Conservation (phyloP, 2,113 vertebrate species). For the Mesocricetus auratus region DNA sequence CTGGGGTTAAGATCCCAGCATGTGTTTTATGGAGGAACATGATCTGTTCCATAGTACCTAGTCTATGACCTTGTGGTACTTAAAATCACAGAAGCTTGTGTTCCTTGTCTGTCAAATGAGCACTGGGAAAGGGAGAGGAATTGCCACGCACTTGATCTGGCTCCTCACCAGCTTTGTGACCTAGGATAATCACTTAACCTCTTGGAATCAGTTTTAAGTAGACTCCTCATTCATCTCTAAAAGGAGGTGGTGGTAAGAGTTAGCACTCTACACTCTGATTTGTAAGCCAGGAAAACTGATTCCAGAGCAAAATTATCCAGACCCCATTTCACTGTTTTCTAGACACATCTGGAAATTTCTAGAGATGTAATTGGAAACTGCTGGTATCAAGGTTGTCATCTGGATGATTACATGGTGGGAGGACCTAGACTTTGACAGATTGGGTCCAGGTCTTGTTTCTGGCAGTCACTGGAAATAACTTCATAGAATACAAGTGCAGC, state of each 20-base stretch:
- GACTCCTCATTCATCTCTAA: background rate
- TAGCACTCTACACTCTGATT: background rate
- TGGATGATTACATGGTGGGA: background rate
- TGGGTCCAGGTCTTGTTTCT: background rate
- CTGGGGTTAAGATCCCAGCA: background rate
- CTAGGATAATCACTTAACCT: background rate
- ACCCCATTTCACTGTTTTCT: background rate
- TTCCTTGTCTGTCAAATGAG: background rate
- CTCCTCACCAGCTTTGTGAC: background rate
- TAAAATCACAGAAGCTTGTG: background rate
- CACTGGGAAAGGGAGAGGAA: background rate
- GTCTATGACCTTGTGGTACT: background rate
- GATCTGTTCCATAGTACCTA: background rate
- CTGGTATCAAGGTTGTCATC: background rate
- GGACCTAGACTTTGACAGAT: background rate
- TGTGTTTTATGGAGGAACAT: background rate
- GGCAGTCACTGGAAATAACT: background rate
- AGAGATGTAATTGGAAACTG: background rate
- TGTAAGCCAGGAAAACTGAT: background rate
- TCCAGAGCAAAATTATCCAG: background rate
- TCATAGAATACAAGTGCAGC: background rate
- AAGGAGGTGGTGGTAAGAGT: background rate
- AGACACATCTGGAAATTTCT: background rate
- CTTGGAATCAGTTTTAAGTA: background rate
- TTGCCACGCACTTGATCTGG: background rate